phyloP scores from a whole-genome alignment of 1,140 invertebrate species.

The Maconellicoccus hirsutus region DNA sequence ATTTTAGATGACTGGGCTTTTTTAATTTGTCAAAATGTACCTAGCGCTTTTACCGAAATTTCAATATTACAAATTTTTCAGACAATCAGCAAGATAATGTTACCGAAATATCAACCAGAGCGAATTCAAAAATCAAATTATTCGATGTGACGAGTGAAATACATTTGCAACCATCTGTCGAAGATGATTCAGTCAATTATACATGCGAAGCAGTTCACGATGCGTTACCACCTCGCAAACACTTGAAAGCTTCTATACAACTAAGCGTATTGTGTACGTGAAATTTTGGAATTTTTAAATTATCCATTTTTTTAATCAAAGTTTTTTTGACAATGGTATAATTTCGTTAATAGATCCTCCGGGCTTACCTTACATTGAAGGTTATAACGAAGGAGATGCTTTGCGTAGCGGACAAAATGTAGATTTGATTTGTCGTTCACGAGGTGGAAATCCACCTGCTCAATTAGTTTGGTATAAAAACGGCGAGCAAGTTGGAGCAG shows the following conservation, averaged over 20 bases:
- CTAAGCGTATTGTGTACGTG: slow-evolving; percentile 84
- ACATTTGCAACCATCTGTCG: slow-evolving; percentile 61
- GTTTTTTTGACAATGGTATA: too few species aligned
- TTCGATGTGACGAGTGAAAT: slow-evolving; percentile 41
- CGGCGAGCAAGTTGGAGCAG: slow-evolving; percentile 53
- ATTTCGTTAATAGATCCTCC: slow-evolving; percentile 59
- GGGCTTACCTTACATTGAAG: slow-evolving; percentile 81
- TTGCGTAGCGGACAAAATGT: slow-evolving; percentile 76
- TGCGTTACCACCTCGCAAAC: slow-evolving; percentile 52
- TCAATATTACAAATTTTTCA: slow-evolving; percentile 31
- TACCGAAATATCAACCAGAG: slow-evolving; percentile 35
- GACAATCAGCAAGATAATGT: slow-evolving; percentile 45
- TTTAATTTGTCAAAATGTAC: not conserved
- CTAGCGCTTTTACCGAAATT: too few species aligned
- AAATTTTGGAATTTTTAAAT: not conserved
- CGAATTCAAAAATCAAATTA: slow-evolving; percentile 32
- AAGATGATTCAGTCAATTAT: slow-evolving; percentile 81
- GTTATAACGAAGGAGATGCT: slow-evolving; percentile 71
- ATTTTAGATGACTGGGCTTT: not conserved
- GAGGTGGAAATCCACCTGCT: slow-evolving; percentile 89
- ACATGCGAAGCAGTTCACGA: slow-evolving; percentile 82
- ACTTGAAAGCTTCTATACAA: slow-evolving; percentile 65
- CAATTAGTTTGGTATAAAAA: slow-evolving; percentile 91
- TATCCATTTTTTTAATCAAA: too few species aligned
- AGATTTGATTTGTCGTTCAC: slow-evolving; percentile 75